phyloP scores from a whole-genome alignment of 2,888 invertebrate genomes.

The Pollenia angustigena region DNA sequence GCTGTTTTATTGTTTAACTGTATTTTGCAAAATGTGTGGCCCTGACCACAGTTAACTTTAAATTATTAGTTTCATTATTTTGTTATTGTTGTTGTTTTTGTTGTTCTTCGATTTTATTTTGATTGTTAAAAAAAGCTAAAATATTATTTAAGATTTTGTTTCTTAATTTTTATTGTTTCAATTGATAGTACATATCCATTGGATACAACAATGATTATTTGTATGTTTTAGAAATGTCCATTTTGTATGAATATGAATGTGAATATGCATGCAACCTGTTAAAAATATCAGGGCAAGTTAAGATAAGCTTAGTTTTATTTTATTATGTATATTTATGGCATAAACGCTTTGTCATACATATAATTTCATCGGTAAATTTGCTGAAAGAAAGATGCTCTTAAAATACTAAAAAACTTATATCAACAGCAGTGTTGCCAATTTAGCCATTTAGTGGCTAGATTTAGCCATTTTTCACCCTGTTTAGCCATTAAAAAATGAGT shows the following conservation, averaged over 20 bases:
- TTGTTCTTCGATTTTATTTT: constrained; percentile 38
- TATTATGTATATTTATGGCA: no score
- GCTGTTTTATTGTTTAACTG: background rate
- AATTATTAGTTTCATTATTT: constrained; percentile 70
- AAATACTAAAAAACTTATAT: no score
- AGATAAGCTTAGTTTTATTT: no score
- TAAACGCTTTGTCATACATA: no score
- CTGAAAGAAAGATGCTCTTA: no score
- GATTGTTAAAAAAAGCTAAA: constrained; percentile 61
- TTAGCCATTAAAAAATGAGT: no score
- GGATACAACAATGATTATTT: background rate
- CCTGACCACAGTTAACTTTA: constrained; percentile 72
- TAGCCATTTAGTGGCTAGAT: no score
- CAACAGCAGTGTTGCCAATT: no score
- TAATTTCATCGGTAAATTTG: no score
- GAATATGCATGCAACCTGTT: no score
- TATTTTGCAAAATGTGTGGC: constrained; percentile 60
- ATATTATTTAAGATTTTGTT: constrained; percentile 40
- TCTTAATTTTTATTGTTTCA: constrained; percentile 49
- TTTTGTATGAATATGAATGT: background rate
- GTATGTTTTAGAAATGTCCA: background rate
- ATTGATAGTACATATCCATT: background rate
- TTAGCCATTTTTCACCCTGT: no score
- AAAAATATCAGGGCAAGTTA: no score
- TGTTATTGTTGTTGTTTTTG: constrained; percentile 39